phyloP scores from a whole-genome alignment of 2,797 vertebrate genomes.

The Chromobotia macracanthus region DNA sequence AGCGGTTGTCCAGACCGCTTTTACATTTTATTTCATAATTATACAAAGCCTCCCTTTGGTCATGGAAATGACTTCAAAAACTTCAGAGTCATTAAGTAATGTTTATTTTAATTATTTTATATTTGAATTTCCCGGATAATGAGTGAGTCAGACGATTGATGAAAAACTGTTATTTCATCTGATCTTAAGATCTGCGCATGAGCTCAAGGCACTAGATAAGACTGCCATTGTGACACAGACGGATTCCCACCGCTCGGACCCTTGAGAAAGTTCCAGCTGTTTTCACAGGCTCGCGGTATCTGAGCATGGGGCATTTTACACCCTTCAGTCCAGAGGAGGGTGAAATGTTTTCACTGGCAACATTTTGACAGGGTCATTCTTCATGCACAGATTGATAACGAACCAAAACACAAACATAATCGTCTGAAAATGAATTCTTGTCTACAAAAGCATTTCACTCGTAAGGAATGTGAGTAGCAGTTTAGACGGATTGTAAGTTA shows the following conservation, averaged over 20 bases:
- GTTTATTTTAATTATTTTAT: no score
- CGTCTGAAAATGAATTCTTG: conserved; percentile 76
- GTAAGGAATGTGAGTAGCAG: conserved; percentile 70
- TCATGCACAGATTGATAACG: conserved; percentile 85
- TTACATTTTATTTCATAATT: no score
- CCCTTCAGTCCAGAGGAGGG: conserved; percentile 67
- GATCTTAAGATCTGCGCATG: no score
- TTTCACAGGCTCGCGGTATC: conserved; percentile 75
- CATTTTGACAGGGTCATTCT: conserved; percentile 86
- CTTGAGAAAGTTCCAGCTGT: conserved; percentile 78
- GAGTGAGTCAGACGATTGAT: not conserved
- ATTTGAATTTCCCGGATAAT: not conserved
- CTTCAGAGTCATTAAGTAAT: no score
- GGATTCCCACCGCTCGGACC: conserved; percentile 70
- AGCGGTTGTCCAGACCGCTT: no score
- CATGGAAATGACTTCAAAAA: no score
- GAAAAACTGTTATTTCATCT: not conserved
- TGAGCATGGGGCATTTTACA: conserved; percentile 68
- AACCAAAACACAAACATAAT: conserved; percentile 85
- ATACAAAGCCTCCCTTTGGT: no score
- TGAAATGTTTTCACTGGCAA: conserved; percentile 89
- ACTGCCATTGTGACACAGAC: no score
- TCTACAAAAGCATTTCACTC: conserved; percentile 70
- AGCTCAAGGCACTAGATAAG: not conserved
- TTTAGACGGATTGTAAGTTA: conserved; percentile 24